Percentiles rank a stretch among this genome's conserved stretches.
Conservation (phyloP, 53 echinoderm and acorn worm genomes). For the Henricia sp. region DNA sequence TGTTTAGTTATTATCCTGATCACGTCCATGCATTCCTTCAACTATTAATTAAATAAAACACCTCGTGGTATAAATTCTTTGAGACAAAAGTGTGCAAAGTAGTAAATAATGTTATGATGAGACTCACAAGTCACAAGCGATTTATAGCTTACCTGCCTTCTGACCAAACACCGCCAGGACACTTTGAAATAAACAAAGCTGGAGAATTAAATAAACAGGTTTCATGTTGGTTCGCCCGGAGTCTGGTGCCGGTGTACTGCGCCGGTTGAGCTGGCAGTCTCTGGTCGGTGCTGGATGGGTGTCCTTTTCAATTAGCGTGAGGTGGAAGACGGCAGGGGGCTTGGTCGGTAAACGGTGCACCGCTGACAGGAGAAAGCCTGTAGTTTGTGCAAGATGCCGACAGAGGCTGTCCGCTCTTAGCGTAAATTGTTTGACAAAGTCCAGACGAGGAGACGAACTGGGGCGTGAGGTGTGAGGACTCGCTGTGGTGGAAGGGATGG, state of each 20-base stretch:
- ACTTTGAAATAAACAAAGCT: constrained; percentile 65
- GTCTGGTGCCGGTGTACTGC: neutral
- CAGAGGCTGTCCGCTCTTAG: neutral
- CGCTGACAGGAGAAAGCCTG: neutral
- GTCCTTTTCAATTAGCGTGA: constrained; percentile 39
- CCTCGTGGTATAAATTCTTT: no score
- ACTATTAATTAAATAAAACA: no score
- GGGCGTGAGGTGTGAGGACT: no score
- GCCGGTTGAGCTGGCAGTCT: neutral
- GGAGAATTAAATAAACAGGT: constrained; percentile 70
- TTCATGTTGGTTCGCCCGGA: constrained; percentile 47
- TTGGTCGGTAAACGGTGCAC: neutral
- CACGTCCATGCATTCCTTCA: no score
- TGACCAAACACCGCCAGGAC: constrained; percentile 29
- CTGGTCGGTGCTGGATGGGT: neutral
- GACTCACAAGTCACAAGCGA: constrained; percentile 24
- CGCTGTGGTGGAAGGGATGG: neutral
- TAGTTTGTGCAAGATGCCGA: no score
- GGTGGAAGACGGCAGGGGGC: constrained; percentile 2
- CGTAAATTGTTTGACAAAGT: neutral
- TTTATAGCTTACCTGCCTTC: constrained; percentile 58
- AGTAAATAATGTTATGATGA: no score
- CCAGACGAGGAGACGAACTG: neutral
- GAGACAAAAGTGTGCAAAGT: no score
- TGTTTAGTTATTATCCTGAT: no score